Evolutionary conservation across 2,797 vertebrate species (phyloP).

Genomic region (Crypturellus tataupa): DNA sequence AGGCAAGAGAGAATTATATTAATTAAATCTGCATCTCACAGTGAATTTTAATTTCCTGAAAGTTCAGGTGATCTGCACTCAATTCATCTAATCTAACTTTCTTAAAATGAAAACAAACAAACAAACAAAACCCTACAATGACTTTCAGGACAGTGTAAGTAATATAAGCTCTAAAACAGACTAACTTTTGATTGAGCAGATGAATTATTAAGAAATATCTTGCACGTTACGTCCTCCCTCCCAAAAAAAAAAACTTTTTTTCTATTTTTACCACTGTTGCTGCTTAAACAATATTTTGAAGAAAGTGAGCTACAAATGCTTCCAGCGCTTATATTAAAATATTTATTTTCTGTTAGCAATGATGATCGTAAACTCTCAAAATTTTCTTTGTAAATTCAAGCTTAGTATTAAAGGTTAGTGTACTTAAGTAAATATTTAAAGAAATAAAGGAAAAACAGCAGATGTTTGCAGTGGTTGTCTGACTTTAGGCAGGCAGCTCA

Average conservation of each 20-base stretch:
- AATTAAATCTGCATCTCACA: background rate
- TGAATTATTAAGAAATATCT: background rate
- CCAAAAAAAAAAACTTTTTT: background rate
- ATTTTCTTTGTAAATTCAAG: constrained; percentile 54
- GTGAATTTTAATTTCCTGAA: background rate
- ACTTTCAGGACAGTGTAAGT: background rate
- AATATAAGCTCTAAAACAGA: constrained; percentile 30
- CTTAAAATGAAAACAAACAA: background rate
- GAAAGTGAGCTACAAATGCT: background rate
- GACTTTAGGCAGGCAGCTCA: background rate
- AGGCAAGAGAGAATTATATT: background rate
- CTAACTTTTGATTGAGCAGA: background rate
- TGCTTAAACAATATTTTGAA: background rate
- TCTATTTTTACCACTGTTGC: background rate
- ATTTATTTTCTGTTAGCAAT: background rate
- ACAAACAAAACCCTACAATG: background rate
- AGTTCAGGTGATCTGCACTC: background rate
- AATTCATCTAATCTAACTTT: background rate
- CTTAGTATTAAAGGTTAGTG: constrained; percentile 30
- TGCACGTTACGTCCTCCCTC: background rate
- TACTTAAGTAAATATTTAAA: constrained; percentile 37
- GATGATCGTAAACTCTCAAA: constrained; percentile 44
- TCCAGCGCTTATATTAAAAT: background rate
- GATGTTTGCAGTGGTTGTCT: background rate
- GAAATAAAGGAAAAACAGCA: constrained; percentile 53